Evolutionary conservation across 2,797 vertebrate species (phyloP).

Genomic region (Sphenopsis melanotis): DNA sequence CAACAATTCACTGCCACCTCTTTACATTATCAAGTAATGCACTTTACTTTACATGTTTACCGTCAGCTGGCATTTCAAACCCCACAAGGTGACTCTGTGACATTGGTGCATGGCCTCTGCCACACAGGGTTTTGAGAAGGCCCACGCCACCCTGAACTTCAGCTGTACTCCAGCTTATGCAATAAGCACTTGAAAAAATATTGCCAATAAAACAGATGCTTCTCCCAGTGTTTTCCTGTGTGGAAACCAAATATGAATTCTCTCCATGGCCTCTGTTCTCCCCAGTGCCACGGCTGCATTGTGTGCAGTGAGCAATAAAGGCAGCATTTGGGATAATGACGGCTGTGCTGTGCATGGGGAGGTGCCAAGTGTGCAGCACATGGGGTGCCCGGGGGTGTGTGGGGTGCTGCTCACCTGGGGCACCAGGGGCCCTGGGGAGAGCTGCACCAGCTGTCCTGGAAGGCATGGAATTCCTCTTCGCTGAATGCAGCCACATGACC

Average conservation of each 20-base stretch:
- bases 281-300: background rate
- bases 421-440: background rate
- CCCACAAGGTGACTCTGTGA: background rate
- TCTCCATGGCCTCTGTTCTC: background rate
- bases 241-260: background rate
- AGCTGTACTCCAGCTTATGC: background rate
- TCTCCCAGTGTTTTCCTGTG: background rate
- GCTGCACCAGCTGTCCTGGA: background rate
- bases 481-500: background rate
- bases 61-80: background rate
- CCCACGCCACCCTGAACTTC: background rate
- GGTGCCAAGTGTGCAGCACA: accelerated
- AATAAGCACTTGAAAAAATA: background rate
- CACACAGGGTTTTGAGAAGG: background rate
- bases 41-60: background rate
- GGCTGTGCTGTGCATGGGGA: accelerated
- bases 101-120: background rate
- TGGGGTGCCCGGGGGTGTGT: background rate
- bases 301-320: background rate
- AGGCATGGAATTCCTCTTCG: background rate
- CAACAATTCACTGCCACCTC: background rate
- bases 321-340: background rate
- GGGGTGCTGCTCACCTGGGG: background rate
- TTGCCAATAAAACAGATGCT: background rate
- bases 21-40: conserved; percentile 4